Conservation (phyloP, 1,140 invertebrate genomes). For the Drosophila nikananu region DNA sequence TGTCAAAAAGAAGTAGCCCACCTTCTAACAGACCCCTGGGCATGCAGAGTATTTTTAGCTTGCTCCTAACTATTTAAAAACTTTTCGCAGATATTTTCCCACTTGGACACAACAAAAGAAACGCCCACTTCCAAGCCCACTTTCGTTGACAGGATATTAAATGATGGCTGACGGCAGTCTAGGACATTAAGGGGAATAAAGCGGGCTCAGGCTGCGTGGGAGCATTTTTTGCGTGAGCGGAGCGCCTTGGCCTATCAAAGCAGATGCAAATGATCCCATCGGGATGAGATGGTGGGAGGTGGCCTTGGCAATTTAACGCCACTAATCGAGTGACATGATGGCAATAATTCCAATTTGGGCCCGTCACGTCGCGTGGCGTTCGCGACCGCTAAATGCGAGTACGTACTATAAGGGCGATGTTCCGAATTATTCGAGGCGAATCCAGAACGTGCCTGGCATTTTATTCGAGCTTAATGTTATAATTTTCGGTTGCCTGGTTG, state of each 20-base stretch:
- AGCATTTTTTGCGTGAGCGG: slow-evolving; percentile 9
- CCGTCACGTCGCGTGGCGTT: slow-evolving; percentile 57
- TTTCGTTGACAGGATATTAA: slow-evolving; percentile 69
- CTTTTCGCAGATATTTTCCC: slow-evolving; percentile 12
- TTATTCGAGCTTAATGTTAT: slow-evolving; percentile 41
- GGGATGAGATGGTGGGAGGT: slow-evolving; percentile 5
- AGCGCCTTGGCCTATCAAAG: slow-evolving; percentile 26
- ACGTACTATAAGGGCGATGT: slow-evolving; percentile 4
- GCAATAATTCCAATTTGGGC: slow-evolving; percentile 79
- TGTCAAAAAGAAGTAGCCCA: not conserved
- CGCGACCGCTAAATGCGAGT: slow-evolving; percentile 62
- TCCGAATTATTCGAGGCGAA: slow-evolving; percentile 30
- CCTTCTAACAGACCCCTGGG: not conserved
- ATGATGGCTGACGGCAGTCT: slow-evolving; percentile 41
- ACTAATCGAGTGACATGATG: slow-evolving; percentile 80
- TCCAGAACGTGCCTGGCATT: slow-evolving; percentile 67
- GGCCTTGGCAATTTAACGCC: slow-evolving; percentile 76
- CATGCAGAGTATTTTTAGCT: not conserved
- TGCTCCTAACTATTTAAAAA: slow-evolving; percentile 13
- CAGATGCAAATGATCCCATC: slow-evolving; percentile 41
- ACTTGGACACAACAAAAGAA: slow-evolving; percentile 1
- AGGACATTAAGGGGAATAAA: slow-evolving; percentile 14
- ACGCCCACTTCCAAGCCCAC: not conserved
- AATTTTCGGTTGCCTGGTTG: slow-evolving; percentile 56
- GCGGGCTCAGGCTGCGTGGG: slow-evolving; percentile 8